Evolutionary conservation across 2,888 invertebrate genomes (phyloP).

Genomic region (Anodontia alba): DNA sequence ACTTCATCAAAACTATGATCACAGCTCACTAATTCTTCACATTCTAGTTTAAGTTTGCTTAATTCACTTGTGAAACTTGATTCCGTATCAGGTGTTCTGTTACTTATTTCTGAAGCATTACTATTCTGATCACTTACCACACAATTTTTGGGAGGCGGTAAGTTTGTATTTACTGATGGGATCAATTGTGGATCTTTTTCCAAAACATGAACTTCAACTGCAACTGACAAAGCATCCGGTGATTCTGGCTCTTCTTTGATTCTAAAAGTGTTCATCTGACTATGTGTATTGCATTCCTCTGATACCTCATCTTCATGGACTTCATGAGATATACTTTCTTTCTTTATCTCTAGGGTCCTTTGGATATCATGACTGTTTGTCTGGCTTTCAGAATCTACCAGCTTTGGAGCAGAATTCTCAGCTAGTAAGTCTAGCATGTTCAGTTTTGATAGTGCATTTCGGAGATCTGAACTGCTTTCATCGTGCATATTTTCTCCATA

Average conservation of each 20-base stretch:
- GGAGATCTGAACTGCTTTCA: background rate
- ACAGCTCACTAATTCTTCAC: background rate
- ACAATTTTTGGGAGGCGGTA: too few relatives aligned
- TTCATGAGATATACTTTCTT: too few relatives aligned
- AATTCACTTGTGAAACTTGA: background rate
- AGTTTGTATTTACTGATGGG: too few relatives aligned
- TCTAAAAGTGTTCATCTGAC: too few relatives aligned
- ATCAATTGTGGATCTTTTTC: background rate
- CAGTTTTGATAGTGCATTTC: background rate
- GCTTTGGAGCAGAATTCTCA: too few relatives aligned
- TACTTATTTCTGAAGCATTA: background rate
- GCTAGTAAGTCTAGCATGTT: background rate
- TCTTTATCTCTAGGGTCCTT: too few relatives aligned
- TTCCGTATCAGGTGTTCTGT: background rate
- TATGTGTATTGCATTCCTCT: too few relatives aligned
- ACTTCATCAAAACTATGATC: background rate
- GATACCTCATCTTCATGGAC: too few relatives aligned
- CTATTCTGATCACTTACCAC: too few relatives aligned
- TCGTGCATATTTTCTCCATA: conserved; percentile 37
- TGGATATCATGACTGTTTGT: too few relatives aligned
- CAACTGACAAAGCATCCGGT: background rate
- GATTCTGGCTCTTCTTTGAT: too few relatives aligned
- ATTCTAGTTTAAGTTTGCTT: background rate
- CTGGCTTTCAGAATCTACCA: too few relatives aligned
- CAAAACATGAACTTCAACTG: background rate